Conservation (phyloP, 2,797 vertebrate genomes). For the Periophthalmus magnuspinnatus region DNA sequence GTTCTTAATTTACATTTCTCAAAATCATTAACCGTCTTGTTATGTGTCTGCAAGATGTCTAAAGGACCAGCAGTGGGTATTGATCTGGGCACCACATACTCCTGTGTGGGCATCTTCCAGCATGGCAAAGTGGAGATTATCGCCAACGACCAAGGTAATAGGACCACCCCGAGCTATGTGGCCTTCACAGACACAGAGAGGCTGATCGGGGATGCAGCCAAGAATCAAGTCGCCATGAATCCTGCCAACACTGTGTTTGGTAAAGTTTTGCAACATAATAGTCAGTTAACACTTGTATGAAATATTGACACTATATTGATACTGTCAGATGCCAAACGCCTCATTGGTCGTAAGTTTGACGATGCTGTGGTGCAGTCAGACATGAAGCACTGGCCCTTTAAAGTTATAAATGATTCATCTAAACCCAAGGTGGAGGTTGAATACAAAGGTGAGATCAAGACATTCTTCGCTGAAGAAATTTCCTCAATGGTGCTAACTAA, state of each 20-base stretch:
- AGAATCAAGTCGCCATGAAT: conserved; percentile 94
- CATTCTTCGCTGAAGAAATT: conserved; percentile 88
- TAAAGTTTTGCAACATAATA: conserved; percentile 50
- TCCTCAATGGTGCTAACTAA: conserved; percentile 93
- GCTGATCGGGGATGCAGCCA: conserved; percentile 90
- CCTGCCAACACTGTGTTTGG: conserved; percentile 90
- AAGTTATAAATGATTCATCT: conserved; percentile 83
- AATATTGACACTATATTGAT: neutral
- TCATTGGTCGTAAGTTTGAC: conserved; percentile 88
- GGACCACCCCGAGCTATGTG: conserved; percentile 91
- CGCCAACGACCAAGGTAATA: conserved; percentile 85
- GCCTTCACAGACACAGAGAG: conserved; percentile 89
- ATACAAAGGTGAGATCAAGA: conserved; percentile 87
- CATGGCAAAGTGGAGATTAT: conserved; percentile 86
- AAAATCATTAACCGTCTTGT: neutral
- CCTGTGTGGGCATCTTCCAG: conserved; percentile 85
- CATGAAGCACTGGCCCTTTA: conserved; percentile 94
- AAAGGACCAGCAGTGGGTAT: conserved; percentile 84
- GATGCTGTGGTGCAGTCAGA: conserved; percentile 88
- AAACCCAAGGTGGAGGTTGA: conserved; percentile 90
- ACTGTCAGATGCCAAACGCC: conserved; percentile 85
- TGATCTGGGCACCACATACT: conserved; percentile 84
- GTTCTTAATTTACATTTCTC: too few relatives aligned
- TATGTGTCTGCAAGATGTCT: conserved; percentile 66
- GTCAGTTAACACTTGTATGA: neutral